Base-by-base conservation (phyloP, 2,888 invertebrate species). In the Morpho achilles region DNA sequence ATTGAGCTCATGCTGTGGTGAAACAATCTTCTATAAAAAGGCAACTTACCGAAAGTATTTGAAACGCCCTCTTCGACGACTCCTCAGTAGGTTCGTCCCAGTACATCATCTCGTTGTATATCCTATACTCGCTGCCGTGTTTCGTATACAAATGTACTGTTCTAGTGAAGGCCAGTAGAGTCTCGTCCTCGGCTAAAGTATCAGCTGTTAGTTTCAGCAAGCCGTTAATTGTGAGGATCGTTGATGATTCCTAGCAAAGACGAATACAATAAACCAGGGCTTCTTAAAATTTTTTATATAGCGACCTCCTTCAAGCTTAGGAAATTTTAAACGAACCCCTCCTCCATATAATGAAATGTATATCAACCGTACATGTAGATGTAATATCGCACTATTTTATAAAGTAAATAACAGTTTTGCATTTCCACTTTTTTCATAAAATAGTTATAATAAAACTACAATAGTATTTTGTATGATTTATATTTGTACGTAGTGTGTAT, bases 21-120 rank as follows among this genome's bases (percentile, higher is more conserved):
- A 16, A 16, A 42, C 42, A 42, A 42, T 43, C 8, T 3, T 43
- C 9, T 43, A 10, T 16, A 16, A 16, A 45, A 45, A 45, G 10
- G 45, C 8, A 7, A 76, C 86, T 82, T 65, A 88, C 89, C 74
- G 68, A 65, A 8, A 77, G 78, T 8, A 73, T 63, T 61, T 72
- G 69, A 60, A 88, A 89, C 0, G 87, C 84, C 0, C 66, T 66
- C 1, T 70, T 69, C 0, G 76, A 73, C 60, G 79, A 87, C 7
- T 86, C 84, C 2, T 75, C 67, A 0, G 85, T 81, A 0, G 93
- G 91, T 61, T 76, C 90, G 45, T 92, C 91, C 73, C 95, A 89
- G 71, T 92, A 92, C 8, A 94, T 69, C 84, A 93, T 91, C 71
- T 96, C 96, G 72, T 95, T 94, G 3, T 85, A 73, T 55, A 96